Percentiles rank a stretch among this genome's conserved stretches.
phyloP scores from a whole-genome alignment of 1,140 invertebrate species.

The Trichonephila inaurata region DNA sequence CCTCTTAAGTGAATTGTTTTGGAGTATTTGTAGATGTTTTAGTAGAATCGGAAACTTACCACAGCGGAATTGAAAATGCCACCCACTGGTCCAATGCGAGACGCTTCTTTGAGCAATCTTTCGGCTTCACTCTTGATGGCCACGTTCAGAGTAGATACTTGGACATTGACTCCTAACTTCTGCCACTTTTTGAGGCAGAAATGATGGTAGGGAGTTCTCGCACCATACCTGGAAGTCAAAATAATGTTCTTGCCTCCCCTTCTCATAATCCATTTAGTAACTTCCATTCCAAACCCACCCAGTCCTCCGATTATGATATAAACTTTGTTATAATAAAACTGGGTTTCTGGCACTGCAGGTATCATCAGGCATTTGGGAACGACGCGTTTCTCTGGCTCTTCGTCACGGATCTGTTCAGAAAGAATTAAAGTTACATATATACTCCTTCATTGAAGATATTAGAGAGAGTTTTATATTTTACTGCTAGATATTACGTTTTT shows the following conservation, averaged over 20 bases:
- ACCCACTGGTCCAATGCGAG: constrained; percentile 88
- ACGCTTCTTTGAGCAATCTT: constrained; percentile 86
- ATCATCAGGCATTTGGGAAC: constrained; percentile 78
- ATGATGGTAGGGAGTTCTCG: constrained; percentile 82
- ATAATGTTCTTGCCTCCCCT: constrained; percentile 82
- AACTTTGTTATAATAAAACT: constrained; percentile 79
- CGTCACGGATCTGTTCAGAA: constrained; percentile 77
- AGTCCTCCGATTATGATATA: constrained; percentile 84
- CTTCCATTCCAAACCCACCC: constrained; percentile 84
- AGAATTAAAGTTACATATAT: no score
- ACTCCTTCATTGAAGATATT: no score
- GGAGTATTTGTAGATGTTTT: no score
- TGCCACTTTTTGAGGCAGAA: constrained; percentile 83
- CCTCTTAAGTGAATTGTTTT: no score
- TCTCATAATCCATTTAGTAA: constrained; percentile 83
- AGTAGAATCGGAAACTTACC: constrained; percentile 81
- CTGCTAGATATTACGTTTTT: no score
- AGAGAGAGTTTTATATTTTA: no score
- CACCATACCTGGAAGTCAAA: constrained; percentile 83
- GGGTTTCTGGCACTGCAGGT: constrained; percentile 80
- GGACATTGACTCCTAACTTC: constrained; percentile 86
- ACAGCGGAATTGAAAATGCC: constrained; percentile 97
- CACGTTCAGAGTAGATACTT: constrained; percentile 87
- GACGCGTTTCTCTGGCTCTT: constrained; percentile 78
- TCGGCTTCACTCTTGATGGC: constrained; percentile 86